Conservation (phyloP, 1,140 invertebrate genomes). For the Drosophila auraria region DNA sequence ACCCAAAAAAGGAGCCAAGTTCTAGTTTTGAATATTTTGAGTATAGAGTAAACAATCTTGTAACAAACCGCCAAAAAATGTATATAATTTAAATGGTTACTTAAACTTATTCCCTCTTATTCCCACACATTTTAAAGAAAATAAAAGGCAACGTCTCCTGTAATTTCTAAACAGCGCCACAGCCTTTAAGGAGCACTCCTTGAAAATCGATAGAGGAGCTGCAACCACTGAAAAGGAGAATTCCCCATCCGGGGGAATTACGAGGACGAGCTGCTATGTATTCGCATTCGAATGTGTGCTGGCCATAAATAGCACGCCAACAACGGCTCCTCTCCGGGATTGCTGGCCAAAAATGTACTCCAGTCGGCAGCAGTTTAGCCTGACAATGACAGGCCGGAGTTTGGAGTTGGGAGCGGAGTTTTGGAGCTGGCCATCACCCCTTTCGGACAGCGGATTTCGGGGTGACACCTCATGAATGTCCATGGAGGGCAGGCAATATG, state of each 20-base stretch:
- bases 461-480: conserved; percentile 80
- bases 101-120: background rate
- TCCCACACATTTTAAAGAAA: background rate
- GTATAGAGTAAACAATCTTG: too few relatives aligned
- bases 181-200: conserved; percentile 28
- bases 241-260: conserved; percentile 29
- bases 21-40: too few relatives aligned
- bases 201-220: conserved; percentile 36
- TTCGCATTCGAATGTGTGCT: conserved; percentile 22
- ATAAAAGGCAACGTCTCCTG: background rate
- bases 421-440: conserved; percentile 44
- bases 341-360: conserved; percentile 71
- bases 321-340: conserved; percentile 26
- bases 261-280: conserved; percentile 32
- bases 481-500: conserved; percentile 18
- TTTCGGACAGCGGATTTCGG: conserved; percentile 33
- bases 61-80: too few relatives aligned
- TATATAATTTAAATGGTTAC: background rate
- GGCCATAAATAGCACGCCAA: conserved; percentile 65
- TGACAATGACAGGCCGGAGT: conserved; percentile 75
- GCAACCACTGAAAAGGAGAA: conserved; percentile 25
- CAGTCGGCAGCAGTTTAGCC: conserved; percentile 64
- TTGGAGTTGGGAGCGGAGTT: conserved; percentile 40
- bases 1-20: background rate
- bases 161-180: background rate